These are phyloP conservation scores for Zaprionus ghesquierei DNA, from an alignment of 1,140 invertebrate genomes.

Conservation along the genomic window DNA sequence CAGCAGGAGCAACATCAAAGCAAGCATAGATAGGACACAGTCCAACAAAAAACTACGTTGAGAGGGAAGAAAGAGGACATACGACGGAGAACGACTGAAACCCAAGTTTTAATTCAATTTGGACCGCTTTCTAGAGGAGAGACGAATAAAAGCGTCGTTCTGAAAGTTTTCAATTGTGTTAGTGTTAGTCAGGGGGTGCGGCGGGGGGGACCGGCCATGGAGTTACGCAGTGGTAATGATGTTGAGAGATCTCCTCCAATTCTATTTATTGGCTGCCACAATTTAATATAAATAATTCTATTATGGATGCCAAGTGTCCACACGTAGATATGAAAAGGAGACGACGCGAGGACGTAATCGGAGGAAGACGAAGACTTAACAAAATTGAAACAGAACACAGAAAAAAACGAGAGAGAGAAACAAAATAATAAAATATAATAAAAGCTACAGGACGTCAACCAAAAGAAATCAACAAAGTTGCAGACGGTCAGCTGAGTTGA, in stretches of 20 bases:
- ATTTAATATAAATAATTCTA: constrained; percentile 75
- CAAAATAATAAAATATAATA: constrained; percentile 10
- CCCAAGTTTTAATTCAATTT: constrained; percentile 73
- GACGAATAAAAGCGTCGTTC: constrained; percentile 40
- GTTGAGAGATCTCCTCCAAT: constrained; percentile 48
- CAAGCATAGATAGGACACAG: background rate
- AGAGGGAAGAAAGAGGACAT: constrained; percentile 3
- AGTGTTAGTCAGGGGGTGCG: constrained; percentile 25
- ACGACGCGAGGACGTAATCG: constrained; percentile 9
- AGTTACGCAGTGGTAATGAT: constrained; percentile 32
- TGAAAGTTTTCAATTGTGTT: constrained; percentile 70
- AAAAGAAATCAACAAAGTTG: constrained; percentile 68
- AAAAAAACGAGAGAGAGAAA: background rate
- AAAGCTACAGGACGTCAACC: constrained; percentile 35
- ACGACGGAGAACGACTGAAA: constrained; percentile 7
- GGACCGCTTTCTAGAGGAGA: constrained; percentile 35
- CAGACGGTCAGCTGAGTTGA: constrained; percentile 54
- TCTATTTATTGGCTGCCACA: constrained; percentile 62
- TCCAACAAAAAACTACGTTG: constrained; percentile 28
- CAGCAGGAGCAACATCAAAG: constrained; percentile 30
- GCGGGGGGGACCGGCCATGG: background rate
- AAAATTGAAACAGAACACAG: constrained; percentile 59
- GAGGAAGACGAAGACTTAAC: constrained; percentile 44
- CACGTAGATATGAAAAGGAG: constrained; percentile 36
- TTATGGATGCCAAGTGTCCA: constrained; percentile 59